Conservation (phyloP, 92 coral and sea anemone genomes). For the Pocillopora grandis region DNA sequence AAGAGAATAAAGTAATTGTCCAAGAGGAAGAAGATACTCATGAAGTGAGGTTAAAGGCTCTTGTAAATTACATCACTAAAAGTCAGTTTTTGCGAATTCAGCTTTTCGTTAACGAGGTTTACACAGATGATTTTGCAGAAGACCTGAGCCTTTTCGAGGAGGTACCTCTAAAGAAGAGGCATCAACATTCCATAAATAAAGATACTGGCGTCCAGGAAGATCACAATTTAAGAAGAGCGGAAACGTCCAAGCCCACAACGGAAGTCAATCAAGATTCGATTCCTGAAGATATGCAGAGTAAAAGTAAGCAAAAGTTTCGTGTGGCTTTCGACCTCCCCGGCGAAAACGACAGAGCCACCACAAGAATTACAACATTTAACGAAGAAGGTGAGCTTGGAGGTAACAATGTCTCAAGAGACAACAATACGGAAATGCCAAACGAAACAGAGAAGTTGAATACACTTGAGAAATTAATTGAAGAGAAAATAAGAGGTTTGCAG, state of each 20-base stretch:
- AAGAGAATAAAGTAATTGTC: constrained; percentile 6
- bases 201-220: background rate
- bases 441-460: constrained; percentile 18
- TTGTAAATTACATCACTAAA: constrained; percentile 40
- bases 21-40: constrained; percentile 28
- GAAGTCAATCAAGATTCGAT: background rate
- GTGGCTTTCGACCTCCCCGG: constrained; percentile 17
- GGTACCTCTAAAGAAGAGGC: background rate
- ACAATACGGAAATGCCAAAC: background rate
- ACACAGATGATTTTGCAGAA: constrained; percentile 53
- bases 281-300: background rate
- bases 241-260: background rate
- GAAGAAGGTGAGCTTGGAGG: background rate
- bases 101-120: constrained; percentile 44
- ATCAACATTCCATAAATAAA: background rate
- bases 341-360: background rate
- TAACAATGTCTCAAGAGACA: no score
- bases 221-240: background rate
- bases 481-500: constrained; percentile 37
- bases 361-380: background rate
- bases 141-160: constrained; percentile 37
- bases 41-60: constrained; percentile 46
- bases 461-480: constrained; percentile 26
- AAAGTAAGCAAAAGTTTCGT: background rate
- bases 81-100: constrained; percentile 51